These are phyloP conservation scores for Andrena cerasifolii DNA, from an alignment of 1,140 invertebrate species.

Conservation along the genomic window DNA sequence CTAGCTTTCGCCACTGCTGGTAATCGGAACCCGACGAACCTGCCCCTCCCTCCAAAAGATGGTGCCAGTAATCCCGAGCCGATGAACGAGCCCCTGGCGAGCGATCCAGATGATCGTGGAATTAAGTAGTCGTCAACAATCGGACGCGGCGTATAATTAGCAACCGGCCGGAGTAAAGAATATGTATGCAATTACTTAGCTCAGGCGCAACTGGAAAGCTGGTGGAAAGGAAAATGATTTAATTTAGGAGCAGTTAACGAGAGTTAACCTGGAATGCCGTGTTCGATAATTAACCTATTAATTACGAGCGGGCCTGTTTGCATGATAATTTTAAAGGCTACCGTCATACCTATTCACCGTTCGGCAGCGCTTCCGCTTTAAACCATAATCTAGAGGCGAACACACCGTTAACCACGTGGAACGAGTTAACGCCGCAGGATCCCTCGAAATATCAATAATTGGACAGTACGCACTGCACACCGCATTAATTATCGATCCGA, in stretches of 20 bases:
- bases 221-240: slow-evolving; percentile 33
- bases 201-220: not conserved
- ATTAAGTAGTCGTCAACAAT: slow-evolving; percentile 10
- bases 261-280: not conserved
- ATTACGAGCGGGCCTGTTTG: slow-evolving; percentile 21
- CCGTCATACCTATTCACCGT: slow-evolving; percentile 24
- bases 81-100: not conserved
- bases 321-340: slow-evolving; percentile 46
- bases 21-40: not conserved
- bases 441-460: slow-evolving; percentile 39
- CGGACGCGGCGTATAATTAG: not conserved
- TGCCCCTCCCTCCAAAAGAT: not conserved
- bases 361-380: not conserved
- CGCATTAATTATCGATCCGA: slow-evolving; percentile 28
- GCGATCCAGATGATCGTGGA: not conserved
- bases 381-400: slow-evolving; percentile 35
- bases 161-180: not conserved
- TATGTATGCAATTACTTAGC: slow-evolving; percentile 31
- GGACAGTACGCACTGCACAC: not conserved
- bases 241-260: slow-evolving; percentile 39
- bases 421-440: slow-evolving; percentile 18
- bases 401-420: slow-evolving; percentile 4
- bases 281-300: slow-evolving; percentile 43
- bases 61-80: not conserved
- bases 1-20: not conserved